Evolutionary conservation across 2,888 invertebrate genomes (phyloP).

Genomic region (Coelopa pilipes): DNA sequence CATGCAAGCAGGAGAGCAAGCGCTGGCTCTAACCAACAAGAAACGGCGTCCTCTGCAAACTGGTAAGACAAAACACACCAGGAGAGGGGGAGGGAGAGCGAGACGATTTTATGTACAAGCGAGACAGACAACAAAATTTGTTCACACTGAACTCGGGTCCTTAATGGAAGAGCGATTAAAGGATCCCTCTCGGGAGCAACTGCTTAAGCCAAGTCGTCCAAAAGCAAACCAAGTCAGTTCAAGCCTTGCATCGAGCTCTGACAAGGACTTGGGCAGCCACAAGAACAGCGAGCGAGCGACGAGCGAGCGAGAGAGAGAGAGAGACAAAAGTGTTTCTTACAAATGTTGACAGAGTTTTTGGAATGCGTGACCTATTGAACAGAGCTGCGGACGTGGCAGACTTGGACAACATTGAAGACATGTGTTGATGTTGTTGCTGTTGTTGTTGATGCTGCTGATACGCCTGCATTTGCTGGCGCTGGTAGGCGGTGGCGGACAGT

Average conservation of each 20-base stretch:
- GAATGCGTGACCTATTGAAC: conserved; percentile 69
- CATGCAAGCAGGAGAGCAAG: conserved; percentile 18
- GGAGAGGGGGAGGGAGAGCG: not conserved
- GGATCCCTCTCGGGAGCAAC: no score
- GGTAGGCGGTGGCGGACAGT: conserved; percentile 49
- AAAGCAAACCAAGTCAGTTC: conserved; percentile 17
- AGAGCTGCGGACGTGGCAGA: conserved; percentile 68
- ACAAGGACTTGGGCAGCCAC: no score
- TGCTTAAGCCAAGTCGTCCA: no score
- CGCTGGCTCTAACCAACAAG: conserved; percentile 5
- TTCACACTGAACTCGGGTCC: no score
- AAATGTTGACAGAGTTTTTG: conserved; percentile 67
- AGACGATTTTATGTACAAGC: not conserved
- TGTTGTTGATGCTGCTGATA: conserved; percentile 53
- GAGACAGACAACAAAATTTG: no score
- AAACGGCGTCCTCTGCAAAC: not conserved
- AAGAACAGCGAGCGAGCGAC: no score
- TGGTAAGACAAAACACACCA: no score
- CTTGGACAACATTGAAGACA: conserved; percentile 56
- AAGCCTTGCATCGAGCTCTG: conserved; percentile 1
- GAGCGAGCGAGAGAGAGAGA: no score
- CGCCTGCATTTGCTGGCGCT: conserved; percentile 55
- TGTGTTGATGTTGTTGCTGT: conserved; percentile 45
- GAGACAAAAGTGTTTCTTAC: conserved; percentile 57
- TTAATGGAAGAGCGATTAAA: no score